Base-by-base conservation (phyloP, 2,113 vertebrate species). In the Zosterops lateralis region DNA sequence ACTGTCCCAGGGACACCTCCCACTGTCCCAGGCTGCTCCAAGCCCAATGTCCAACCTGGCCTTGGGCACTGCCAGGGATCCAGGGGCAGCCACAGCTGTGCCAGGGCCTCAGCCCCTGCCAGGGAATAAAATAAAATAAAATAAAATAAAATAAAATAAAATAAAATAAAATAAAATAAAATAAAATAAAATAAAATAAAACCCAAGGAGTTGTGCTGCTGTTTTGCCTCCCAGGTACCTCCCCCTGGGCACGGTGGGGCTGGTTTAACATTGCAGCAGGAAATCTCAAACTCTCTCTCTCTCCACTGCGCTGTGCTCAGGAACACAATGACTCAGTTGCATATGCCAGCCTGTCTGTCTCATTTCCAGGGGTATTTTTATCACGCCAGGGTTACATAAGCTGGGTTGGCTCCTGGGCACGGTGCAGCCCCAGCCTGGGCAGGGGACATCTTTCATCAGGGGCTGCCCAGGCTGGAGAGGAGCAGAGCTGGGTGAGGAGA, bases 181-280 rank as follows among this genome's bases (percentile, higher is more conserved):
- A 50, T 50, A 12, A 29, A 25, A 34, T 16, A 28, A 32, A 25
- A 34, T 19, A 28, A 29, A 36, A 18, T 19, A 29, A 29, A 29
- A 36, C 9, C 19, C 12, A 0, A 9, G 7, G n/a, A 42, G n/a
- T 1, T 45, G 50, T 17, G 32, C 10, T 45, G 34, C 19, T n/a
- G 83, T 5, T 19, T 19, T 72, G 10, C 32, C 24, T 24, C 21
- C 21, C 65, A n/a, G 15, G 6, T 4, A 60, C 17, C 4, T 25
- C 25, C 5, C 45, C 2, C 17, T 36, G 58, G 32, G 29, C 1
- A 18, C 0, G 0, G 7, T 6, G 31, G 70, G 61, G 74, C 57
- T 15, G 1, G 28, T 72, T 76, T 34, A 1, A 1, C 5, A 1
- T 31, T 29, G 28, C 61, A 34, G 48, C 67, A 72, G 29, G 38